phyloP scores from a whole-genome alignment of 2,888 invertebrate species.

The Eilema depressum region DNA sequence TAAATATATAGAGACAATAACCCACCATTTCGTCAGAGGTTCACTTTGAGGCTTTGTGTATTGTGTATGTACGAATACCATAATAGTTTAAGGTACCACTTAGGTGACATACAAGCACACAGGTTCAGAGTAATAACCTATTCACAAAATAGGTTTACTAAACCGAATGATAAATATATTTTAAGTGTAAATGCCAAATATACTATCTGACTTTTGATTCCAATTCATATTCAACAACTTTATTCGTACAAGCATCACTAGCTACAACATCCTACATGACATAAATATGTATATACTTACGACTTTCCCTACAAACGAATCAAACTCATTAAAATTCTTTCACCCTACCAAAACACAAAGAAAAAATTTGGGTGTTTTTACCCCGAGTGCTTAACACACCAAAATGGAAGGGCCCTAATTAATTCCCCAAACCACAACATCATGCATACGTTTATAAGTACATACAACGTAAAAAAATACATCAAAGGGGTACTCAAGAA shows the following conservation, averaged over 20 bases:
- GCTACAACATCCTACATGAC: not conserved
- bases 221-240: too few relatives aligned
- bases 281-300: not conserved
- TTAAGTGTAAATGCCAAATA: too few relatives aligned
- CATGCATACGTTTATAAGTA: slow-evolving; percentile 33
- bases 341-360: slow-evolving; percentile 54
- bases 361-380: slow-evolving; percentile 61
- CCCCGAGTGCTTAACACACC: slow-evolving; percentile 64
- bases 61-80: too few relatives aligned
- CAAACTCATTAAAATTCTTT: slow-evolving; percentile 70
- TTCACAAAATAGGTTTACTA: too few relatives aligned
- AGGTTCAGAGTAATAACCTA: too few relatives aligned
- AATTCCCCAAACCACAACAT: slow-evolving; percentile 72
- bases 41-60: too few relatives aligned
- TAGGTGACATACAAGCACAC: too few relatives aligned
- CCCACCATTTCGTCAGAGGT: too few relatives aligned
- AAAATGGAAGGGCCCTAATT: slow-evolving; percentile 74
- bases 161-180: too few relatives aligned
- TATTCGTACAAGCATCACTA: not conserved
- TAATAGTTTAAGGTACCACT: too few relatives aligned
- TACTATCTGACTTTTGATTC: too few relatives aligned
- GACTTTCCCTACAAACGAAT: slow-evolving; percentile 15
- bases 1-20: too few relatives aligned
- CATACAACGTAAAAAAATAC: slow-evolving; percentile 30
- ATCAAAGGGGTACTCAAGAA: slow-evolving; percentile 64